Conservation (phyloP, 2,888 invertebrate genomes). For the Linnaemya vulpina region DNA sequence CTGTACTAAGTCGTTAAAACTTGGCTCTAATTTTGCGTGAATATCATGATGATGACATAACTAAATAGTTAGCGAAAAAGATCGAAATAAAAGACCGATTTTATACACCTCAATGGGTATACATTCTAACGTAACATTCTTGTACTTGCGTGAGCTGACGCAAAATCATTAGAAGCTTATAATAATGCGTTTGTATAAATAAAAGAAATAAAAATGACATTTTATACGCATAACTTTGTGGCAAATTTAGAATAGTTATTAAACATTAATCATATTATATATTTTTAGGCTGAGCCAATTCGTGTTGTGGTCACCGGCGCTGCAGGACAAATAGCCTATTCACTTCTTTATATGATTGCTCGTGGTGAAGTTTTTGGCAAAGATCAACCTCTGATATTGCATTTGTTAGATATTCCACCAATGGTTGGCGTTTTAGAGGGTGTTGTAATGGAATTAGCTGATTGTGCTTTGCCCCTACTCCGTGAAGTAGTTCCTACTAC, state of each 20-base stretch:
- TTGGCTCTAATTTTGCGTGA: no score
- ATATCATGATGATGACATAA: no score
- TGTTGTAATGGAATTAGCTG: conserved; percentile 98
- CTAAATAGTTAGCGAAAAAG: no score
- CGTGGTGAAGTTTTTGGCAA: conserved; percentile 98
- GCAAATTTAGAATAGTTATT: neutral
- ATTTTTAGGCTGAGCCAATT: conserved; percentile 90
- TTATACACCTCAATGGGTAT: no score
- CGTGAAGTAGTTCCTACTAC: conserved; percentile 93
- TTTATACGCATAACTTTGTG: no score
- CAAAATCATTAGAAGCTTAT: no score
- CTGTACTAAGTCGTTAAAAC: no score
- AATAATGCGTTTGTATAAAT: no score
- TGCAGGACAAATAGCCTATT: conserved; percentile 99
- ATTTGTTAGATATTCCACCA: conserved; percentile 96
- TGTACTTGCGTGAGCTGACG: no score
- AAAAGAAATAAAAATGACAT: no score
- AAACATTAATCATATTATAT: conserved; percentile 3
- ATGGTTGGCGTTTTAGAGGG: conserved; percentile 99
- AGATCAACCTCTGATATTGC: conserved; percentile 92
- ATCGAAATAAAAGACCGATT: no score
- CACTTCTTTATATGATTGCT: conserved; percentile 95
- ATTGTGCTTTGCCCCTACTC: conserved; percentile 96
- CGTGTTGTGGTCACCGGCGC: conserved; percentile 98
- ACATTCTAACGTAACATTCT: no score